Evolutionary conservation across 2,888 invertebrate genomes (phyloP).

Genomic region (Thereva nobilitata): DNA sequence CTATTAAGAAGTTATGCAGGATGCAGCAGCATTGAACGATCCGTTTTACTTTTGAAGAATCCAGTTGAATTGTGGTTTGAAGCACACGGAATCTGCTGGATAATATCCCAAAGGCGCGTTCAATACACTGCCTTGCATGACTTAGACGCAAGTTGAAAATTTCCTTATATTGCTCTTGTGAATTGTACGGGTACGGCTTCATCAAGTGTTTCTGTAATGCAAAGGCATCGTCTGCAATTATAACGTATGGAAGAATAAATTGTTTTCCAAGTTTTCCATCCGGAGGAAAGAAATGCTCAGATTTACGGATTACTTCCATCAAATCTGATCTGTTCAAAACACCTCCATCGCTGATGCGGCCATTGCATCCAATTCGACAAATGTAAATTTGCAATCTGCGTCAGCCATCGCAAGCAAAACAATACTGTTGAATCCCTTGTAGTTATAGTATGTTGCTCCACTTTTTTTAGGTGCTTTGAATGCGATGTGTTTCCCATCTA

Average conservation of each 20-base stretch:
- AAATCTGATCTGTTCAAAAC: neutral
- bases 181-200: neutral
- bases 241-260: neutral
- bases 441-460: neutral
- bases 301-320: neutral
- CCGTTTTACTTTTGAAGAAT: neutral
- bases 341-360: neutral
- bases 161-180: neutral
- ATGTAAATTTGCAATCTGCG: neutral
- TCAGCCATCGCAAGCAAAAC: neutral
- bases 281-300: neutral
- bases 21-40: neutral
- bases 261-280: neutral
- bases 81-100: slow-evolving; percentile 1
- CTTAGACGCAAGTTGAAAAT: neutral
- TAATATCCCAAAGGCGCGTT: neutral
- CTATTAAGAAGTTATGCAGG: no score
- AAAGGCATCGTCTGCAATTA: slow-evolving; percentile 4
- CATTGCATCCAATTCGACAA: slow-evolving; percentile 4
- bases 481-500: slow-evolving; percentile 6
- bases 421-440: neutral
- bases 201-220: neutral
- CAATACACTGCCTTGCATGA: neutral
- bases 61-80: neutral
- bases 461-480: slow-evolving; percentile 2